Conservation (phyloP, 2,113 vertebrate genomes). For the Leptobrachium ailaonicum region DNA sequence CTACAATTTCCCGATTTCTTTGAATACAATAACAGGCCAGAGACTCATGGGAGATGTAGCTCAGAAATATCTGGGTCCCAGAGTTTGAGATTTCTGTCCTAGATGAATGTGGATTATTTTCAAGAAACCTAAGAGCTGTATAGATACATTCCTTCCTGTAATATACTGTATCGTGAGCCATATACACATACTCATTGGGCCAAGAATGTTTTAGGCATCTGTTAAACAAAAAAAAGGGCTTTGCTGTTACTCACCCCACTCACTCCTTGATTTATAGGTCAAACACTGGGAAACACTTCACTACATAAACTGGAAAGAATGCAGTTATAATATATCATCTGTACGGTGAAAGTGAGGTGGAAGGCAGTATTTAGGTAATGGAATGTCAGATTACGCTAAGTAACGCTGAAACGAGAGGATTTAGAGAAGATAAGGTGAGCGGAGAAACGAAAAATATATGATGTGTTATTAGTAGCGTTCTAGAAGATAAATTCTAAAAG, state of each 20-base stretch:
- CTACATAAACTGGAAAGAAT: constrained; percentile 41
- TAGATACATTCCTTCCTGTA: too few species aligned
- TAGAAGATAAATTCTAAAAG: constrained; percentile 21
- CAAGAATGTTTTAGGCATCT: too few species aligned
- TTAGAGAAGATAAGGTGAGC: constrained; percentile 31
- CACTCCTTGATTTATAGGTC: constrained; percentile 14
- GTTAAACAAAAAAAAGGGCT: not conserved
- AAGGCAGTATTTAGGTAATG: constrained; percentile 46
- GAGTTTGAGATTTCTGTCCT: too few species aligned
- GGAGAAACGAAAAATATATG: constrained; percentile 22
- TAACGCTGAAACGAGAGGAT: constrained; percentile 26
- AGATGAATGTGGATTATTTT: too few species aligned
- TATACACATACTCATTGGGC: too few species aligned
- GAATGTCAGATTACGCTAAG: constrained; percentile 31
- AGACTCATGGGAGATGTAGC: too few species aligned
- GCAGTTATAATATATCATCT: constrained; percentile 7
- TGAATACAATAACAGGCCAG: too few species aligned
- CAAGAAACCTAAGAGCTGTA: too few species aligned
- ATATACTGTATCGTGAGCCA: too few species aligned
- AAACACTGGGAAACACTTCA: constrained; percentile 16
- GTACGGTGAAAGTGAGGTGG: constrained; percentile 30
- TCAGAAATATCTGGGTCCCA: too few species aligned
- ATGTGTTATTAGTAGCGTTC: constrained; percentile 16
- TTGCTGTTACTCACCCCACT: constrained; percentile 10
- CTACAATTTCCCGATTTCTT: too few species aligned